Percentiles rank a stretch among this genome's conserved stretches.
These are phyloP conservation scores for Anoplophora glabripennis DNA, from an alignment of 1,140 invertebrate genomes.

Conservation along the genomic window DNA sequence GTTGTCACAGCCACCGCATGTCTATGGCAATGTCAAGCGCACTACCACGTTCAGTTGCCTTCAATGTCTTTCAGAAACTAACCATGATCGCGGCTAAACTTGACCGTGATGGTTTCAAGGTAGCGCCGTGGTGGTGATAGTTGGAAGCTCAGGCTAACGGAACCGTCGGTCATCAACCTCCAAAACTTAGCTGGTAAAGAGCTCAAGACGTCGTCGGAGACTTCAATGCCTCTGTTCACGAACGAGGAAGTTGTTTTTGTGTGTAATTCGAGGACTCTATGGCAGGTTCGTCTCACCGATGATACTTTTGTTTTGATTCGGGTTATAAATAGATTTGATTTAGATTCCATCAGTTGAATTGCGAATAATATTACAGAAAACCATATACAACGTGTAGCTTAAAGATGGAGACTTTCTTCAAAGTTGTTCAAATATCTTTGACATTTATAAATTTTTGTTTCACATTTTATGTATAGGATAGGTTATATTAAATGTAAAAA, in stretches of 20 bases:
- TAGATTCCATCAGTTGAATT: too few species aligned
- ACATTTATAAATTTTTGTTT: too few species aligned
- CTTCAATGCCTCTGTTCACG: conserved; percentile 6
- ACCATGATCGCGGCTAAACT: conserved; percentile 46
- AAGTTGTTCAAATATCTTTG: too few species aligned
- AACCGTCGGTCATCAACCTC: conserved; percentile 46
- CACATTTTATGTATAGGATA: too few species aligned
- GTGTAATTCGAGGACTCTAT: background rate
- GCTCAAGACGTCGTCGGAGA: conserved; percentile 6
- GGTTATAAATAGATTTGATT: too few species aligned
- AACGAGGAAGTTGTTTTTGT: conserved; percentile 16
- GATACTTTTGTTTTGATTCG: too few species aligned
- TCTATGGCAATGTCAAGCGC: conserved; percentile 23
- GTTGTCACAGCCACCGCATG: conserved; percentile 25
- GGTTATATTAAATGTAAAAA: too few species aligned
- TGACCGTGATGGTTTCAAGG: conserved; percentile 46
- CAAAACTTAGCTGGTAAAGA: conserved; percentile 35
- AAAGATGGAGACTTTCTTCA: too few species aligned
- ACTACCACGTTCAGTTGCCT: conserved; percentile 30
- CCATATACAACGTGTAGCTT: too few species aligned
- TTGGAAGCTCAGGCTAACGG: conserved; percentile 43
- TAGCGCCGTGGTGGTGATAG: conserved; percentile 41
- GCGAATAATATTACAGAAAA: too few species aligned
- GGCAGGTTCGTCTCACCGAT: too few species aligned
- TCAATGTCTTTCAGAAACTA: conserved; percentile 44